Evolutionary conservation across 2,888 invertebrate species (phyloP), one percentile per base, ranked within the genome.

Genomic region (Mantis religiosa): DNA sequence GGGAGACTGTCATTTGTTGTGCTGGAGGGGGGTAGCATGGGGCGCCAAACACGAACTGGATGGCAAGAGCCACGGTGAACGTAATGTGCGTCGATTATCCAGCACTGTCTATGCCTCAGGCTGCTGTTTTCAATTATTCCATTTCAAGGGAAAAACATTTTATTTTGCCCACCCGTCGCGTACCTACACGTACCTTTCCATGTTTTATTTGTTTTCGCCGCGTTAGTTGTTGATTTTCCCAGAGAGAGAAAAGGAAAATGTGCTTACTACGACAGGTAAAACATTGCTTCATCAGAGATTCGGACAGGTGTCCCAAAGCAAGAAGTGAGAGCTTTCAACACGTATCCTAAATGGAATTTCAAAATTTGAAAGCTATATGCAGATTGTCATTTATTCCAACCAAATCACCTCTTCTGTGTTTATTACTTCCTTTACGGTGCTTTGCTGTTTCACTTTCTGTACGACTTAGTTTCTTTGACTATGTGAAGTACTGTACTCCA

Each of bases 91-190:
- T 81, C 71, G 86, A 81, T 86, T 86, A 86, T 86, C 71, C 54
- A 71, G 71, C 20, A 28, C 30, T 25, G 81, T 86, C 28, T 86
- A 71, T 71, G 28, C 28, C 28, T 30, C 86, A 54, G 27, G 54
- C 86, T 27, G 86, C 25, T 25, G 25, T 86, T 86, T 86, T 86
- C 86, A 86, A 86, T 86, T 81, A 86, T 81, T 86, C 86, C 30
- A 86, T 86, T 86, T 86, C 86, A 15, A 30, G 20, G 30, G 81
- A 54, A 86, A 41, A 86, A 86, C 86, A 81, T 86, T 71, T 81
- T 86, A 86, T 30, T 41, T 54, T 86, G 28, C 20, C 54, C 54
- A 20, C 54, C 54, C 54, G 54, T 71, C 54, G 15, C 20, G 54
- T 25, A 71, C 54, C 54, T 71, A 71, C 54, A 71, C 25, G 54